phyloP scores from a whole-genome alignment of 1,140 invertebrate species.

The Sinella curviseta region DNA sequence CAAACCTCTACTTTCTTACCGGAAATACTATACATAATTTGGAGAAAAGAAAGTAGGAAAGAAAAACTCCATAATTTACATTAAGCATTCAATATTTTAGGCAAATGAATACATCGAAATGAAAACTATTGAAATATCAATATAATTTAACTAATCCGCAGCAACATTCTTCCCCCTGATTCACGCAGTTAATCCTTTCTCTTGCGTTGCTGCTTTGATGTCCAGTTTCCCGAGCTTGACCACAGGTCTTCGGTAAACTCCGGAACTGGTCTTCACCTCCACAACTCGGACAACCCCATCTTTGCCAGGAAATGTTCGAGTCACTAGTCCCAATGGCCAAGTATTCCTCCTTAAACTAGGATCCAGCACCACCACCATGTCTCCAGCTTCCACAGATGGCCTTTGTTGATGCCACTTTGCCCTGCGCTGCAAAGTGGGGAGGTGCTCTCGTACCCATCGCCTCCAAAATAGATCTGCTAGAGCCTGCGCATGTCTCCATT shows the following conservation, averaged over 20 bases:
- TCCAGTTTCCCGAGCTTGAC: neutral
- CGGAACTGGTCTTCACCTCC: neutral
- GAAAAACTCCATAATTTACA: no score
- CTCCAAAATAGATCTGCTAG: constrained; percentile 41
- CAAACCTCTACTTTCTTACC: no score
- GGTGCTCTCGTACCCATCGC: constrained; percentile 36
- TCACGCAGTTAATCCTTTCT: neutral
- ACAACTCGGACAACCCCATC: neutral
- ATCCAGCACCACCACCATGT: constrained; percentile 16
- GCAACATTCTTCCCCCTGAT: constrained; percentile 4
- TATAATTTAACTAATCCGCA: no score
- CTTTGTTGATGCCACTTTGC: constrained; percentile 25
- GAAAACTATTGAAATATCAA: no score
- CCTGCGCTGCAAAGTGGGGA: constrained; percentile 32
- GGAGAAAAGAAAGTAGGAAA: no score
- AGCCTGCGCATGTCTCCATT: constrained; percentile 23
- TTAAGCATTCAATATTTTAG: no score
- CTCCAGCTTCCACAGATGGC: neutral
- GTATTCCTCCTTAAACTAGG: neutral
- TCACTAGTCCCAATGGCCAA: neutral
- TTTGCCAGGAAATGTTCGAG: neutral
- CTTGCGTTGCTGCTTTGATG: neutral
- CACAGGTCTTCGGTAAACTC: neutral
- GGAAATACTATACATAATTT: no score
- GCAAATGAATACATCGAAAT: no score